phyloP scores from a whole-genome alignment of 2,888 invertebrate species.

The Agrochola lychnidis region DNA sequence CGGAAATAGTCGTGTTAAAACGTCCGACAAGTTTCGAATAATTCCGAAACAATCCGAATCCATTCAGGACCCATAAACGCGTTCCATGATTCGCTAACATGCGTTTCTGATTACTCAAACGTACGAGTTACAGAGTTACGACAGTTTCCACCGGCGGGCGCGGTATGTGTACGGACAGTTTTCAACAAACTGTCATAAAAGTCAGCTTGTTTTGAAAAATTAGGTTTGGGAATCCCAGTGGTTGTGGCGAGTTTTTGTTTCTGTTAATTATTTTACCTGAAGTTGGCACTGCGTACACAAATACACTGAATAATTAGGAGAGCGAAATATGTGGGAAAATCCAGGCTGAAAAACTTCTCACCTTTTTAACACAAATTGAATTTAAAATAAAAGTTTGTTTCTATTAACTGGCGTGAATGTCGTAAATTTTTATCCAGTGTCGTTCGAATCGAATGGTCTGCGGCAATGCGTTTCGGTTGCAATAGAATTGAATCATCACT shows the following conservation, averaged over 20 bases:
- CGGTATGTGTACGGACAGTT: constrained; percentile 36
- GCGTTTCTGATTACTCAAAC: constrained; percentile 49
- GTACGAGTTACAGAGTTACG: constrained; percentile 13
- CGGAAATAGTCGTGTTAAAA: constrained; percentile 14
- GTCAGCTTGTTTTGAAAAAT: constrained; percentile 44
- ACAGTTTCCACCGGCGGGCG: constrained; percentile 25
- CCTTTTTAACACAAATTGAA: background rate
- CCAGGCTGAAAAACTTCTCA: background rate
- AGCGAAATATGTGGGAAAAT: constrained; percentile 2
- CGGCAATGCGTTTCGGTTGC: constrained; percentile 12
- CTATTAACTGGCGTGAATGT: background rate
- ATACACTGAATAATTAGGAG: constrained; percentile 14
- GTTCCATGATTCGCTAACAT: constrained; percentile 31
- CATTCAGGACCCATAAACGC: constrained; percentile 27
- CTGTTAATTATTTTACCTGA: constrained; percentile 36
- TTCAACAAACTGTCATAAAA: constrained; percentile 44
- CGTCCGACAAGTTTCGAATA: constrained; percentile 23
- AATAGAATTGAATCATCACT: constrained; percentile 24
- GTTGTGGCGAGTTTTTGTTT: constrained; percentile 33
- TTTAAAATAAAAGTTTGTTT: constrained; percentile 13
- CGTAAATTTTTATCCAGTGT: constrained; percentile 12
- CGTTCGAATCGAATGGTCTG: constrained; percentile 8
- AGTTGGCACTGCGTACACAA: background rate
- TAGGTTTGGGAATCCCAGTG: constrained; percentile 29
- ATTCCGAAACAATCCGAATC: constrained; percentile 27